Base-by-base conservation (phyloP, 1,140 invertebrate species). In the Drosophila novamexicana region DNA sequence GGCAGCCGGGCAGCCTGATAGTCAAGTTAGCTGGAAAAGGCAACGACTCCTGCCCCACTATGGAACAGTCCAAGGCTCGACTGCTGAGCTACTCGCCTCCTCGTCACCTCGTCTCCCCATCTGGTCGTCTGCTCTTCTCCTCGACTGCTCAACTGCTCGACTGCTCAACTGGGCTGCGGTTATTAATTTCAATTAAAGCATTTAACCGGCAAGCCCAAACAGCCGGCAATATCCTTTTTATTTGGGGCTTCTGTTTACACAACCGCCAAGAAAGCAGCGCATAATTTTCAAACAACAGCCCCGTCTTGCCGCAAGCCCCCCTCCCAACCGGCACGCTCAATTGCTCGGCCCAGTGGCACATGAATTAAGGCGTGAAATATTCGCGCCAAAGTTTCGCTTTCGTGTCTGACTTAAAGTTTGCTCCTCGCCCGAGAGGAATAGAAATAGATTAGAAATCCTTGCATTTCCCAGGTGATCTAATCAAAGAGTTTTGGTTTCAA, bases 181-280 rank as follows among this genome's bases (percentile, higher is more conserved):
- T 91, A 91, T 91, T 91, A 91, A 91, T 91, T 91, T 91, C 88
- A 91, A 91, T 91, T 91, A 91, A 91, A 91, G 81, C 81, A 89
- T 91, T 91, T 91, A 91, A 91, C 88, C 79, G 76, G 78, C 73
- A 77, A 77, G 69, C 78, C 65, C 78, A 58, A 79, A 81, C 79
- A 77, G 78, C 79, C 68, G 56, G 80, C 81, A 72, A 76, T 79
- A 79, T 77, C 74, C 66, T 76, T 57, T 61, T 78, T 70, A 74
- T 61, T 64, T 72, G 67, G 49, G 59, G 50, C 61, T 59, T 72
- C 69, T 79, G 76, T 82, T 88, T 79, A 74, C 72, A 76, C 58
- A 83, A 73, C 79, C 69, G 69, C 69, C 69, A 62, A 59, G 72
- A 50, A 67, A 62, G 69, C 62, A 53, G 56, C 56, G 74, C 69